Percentiles rank a stretch among this genome's conserved stretches.
phyloP scores from a whole-genome alignment of 2,113 vertebrate genomes.

The Rissa tridactyla region DNA sequence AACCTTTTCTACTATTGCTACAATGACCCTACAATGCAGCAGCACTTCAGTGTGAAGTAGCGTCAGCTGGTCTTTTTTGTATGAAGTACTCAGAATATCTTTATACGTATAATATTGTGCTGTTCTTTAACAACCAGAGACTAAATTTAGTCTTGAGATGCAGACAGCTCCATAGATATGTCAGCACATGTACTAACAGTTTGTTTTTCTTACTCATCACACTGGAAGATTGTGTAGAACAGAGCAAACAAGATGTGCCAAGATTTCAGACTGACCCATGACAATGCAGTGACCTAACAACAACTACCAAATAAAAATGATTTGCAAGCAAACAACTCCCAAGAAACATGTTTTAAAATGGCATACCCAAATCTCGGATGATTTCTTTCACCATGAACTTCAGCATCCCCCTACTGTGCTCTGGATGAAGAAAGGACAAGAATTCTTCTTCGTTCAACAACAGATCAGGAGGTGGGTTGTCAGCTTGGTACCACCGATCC shows the following conservation, averaged over 20 bases:
- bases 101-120: not conserved
- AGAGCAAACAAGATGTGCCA: not conserved
- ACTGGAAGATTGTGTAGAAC: not conserved
- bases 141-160: not conserved
- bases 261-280: not conserved
- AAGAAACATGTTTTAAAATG: not conserved
- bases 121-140: not conserved
- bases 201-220: not conserved
- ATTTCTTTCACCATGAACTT: conserved; percentile 98
- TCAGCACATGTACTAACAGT: not conserved
- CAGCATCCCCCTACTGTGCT: conserved; percentile 94
- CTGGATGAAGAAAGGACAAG: conserved; percentile 92
- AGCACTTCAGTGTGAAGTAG: not conserved
- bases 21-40: not conserved
- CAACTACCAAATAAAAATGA: not conserved
- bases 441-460: conserved; percentile 91
- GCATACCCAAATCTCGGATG: conserved; percentile 87
- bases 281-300: not conserved
- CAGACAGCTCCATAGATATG: not conserved
- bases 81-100: not conserved
- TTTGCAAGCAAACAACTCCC: not conserved
- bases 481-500: conserved; percentile 97
- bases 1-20: not conserved
- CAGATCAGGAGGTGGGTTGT: conserved; percentile 88
- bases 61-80: not conserved